A percentile compares a stretch with the other conserved stretches of the same genome.
These are phyloP conservation scores for Calonectris borealis DNA, from an alignment of 2,113 vertebrate genomes.

Conservation along the genomic window DNA sequence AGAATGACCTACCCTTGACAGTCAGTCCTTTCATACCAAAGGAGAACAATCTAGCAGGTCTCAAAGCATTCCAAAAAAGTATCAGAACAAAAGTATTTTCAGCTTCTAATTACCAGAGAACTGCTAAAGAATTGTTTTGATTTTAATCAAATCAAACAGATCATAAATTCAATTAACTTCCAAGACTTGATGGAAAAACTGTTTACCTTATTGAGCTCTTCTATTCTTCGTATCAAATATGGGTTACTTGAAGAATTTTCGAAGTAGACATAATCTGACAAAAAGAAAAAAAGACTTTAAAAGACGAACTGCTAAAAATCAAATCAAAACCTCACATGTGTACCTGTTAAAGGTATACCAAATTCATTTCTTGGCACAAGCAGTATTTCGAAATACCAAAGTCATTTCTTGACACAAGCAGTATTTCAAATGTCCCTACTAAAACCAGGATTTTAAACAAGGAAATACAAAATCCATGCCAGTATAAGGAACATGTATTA, in stretches of 20 bases:
- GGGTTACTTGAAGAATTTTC: conserved; percentile 99
- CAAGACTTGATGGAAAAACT: background rate
- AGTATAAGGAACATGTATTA: background rate
- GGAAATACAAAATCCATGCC: background rate
- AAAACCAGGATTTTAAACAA: background rate
- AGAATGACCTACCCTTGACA: background rate
- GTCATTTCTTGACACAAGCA: background rate
- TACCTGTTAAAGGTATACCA: background rate
- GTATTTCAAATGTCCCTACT: background rate
- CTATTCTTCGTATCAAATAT: conserved; percentile 97
- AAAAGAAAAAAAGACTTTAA: background rate
- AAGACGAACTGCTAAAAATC: background rate
- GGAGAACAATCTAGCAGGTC: background rate
- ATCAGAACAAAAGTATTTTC: background rate
- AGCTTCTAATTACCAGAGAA: conserved; percentile 1
- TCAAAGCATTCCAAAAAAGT: background rate
- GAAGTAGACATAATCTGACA: conserved; percentile 97
- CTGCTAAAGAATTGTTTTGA: conserved; percentile 14
- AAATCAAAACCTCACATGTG: background rate
- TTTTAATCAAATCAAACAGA: conserved; percentile 32
- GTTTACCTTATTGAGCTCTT: conserved; percentile 95
- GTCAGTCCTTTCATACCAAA: background rate
- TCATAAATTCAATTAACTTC: conserved; percentile 27
- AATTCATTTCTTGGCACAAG: too few relatives aligned
- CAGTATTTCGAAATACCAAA: background rate